Evolutionary conservation across 2,113 vertebrate genomes (phyloP), one percentile per base, ranked within the genome.

Genomic region (Cinclus cinclus): DNA sequence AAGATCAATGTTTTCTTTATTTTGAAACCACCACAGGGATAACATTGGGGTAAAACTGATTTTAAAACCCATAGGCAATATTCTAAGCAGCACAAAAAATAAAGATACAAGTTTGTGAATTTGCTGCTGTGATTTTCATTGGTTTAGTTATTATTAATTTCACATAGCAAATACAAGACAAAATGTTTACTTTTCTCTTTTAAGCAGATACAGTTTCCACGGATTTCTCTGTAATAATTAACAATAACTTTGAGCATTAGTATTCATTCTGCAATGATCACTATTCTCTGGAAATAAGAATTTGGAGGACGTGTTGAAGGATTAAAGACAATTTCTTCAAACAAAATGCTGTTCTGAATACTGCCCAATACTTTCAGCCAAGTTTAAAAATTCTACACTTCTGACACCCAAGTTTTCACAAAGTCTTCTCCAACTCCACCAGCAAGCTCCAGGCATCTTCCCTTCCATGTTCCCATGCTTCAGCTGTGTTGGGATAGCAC

Each of bases 1-100:
- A 67, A 93, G 59, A 83, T 37, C 86, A 85, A 62, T n/a, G 42
- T 86, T 93, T 76, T 58, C 87, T 74, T 81, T 91, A 91, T 63
- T 92, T 56, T 90, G 82, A 95, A 90, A 80, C 31, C 13, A 58
- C 42, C 55, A 15, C 33, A 70, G 73, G 56, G 74, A 35, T 60
- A 87, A 83, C 1, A 8, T 28, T 44, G 46, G 46, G 78, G 55
- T 27, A 75, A 90, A 89, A 67, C 27, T 58, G 44, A 68, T 31
- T 90, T 63, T 25, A 77, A 41, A 84, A 84, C 65, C 83, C 65
- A 33, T 3, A 41, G 83, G 50, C 52, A 81, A 60, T 28, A 78
- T 41, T 81, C n/a, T 63, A 68, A 82, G 42, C 58, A 59, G 67
- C 27, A 50, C 0, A 0, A 71, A 75, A 95, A 68, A 70, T 11